Evolutionary conservation across 2,797 vertebrate genomes (phyloP).

Genomic region (Pangasius djambal): DNA sequence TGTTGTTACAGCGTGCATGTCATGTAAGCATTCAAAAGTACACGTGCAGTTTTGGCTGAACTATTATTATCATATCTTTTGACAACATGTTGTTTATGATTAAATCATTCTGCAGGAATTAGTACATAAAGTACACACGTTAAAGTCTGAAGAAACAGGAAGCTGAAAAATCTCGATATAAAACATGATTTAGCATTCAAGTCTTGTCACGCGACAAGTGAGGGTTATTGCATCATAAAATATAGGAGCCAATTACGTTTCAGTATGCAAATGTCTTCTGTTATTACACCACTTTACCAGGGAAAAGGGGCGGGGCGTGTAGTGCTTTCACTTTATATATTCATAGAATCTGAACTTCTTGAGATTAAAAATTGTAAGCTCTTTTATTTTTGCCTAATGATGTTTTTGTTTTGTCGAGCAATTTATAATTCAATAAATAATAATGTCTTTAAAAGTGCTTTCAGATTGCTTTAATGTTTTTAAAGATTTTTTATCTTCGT

Average conservation of each 20-base stretch:
- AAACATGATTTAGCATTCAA: not conserved
- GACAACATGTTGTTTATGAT: not conserved
- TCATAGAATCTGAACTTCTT: not conserved
- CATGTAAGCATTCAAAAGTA: not conserved
- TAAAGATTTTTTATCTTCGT: not conserved
- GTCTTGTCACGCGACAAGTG: not conserved
- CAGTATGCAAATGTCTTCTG: not conserved
- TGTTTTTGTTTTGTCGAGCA: not conserved
- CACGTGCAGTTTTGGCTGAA: not conserved
- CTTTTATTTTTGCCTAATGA: not conserved
- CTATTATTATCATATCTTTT: not conserved
- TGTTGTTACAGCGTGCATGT: not conserved
- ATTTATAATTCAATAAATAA: not conserved
- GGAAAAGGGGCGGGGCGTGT: not conserved
- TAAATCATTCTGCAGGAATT: not conserved
- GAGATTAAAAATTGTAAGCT: not conserved
- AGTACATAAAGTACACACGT: not conserved
- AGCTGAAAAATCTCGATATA: not conserved
- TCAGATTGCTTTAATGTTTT: not conserved
- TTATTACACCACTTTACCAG: not conserved
- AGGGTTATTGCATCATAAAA: slow-evolving; percentile 1
- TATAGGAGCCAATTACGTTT: not conserved
- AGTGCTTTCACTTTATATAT: not conserved
- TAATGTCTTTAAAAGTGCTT: not conserved
- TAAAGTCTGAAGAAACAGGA: not conserved